These are phyloP conservation scores for Buteo buteo DNA, from an alignment of 2,113 vertebrate species.

Conservation along the genomic window DNA sequence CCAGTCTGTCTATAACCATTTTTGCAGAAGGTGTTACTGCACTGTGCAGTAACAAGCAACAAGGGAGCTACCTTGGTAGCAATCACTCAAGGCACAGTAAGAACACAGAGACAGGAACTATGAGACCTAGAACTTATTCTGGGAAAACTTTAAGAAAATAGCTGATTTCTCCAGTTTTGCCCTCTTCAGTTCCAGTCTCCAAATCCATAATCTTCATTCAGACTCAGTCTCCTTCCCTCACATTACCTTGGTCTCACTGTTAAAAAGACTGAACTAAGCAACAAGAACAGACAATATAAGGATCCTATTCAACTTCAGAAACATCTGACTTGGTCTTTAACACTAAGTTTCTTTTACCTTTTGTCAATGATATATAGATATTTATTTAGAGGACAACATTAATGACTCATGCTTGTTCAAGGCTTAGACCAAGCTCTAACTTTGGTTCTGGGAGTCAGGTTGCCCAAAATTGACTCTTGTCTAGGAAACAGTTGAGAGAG, in stretches of 20 bases:
- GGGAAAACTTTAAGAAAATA: not conserved
- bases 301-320: not conserved
- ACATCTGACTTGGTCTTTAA: not conserved
- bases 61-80: not conserved
- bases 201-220: not conserved
- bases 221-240: not conserved
- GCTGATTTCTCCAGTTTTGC: not conserved
- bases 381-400: not conserved
- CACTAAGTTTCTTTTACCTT: not conserved
- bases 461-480: not conserved
- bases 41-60: not conserved
- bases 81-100: not conserved
- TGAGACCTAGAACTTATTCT: not conserved
- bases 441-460: not conserved
- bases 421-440: not conserved
- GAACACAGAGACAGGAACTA: not conserved
- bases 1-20: not conserved
- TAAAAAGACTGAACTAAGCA: not conserved
- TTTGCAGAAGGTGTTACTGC: not conserved
- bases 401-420: not conserved
- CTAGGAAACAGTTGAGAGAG: not conserved
- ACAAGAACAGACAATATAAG: not conserved
- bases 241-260: not conserved
- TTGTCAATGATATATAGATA: not conserved
- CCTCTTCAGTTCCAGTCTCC: not conserved